Percentiles rank a stretch among this genome's conserved stretches.
Conservation (phyloP, 2,888 invertebrate genomes). For the Pedicia rivosa region DNA sequence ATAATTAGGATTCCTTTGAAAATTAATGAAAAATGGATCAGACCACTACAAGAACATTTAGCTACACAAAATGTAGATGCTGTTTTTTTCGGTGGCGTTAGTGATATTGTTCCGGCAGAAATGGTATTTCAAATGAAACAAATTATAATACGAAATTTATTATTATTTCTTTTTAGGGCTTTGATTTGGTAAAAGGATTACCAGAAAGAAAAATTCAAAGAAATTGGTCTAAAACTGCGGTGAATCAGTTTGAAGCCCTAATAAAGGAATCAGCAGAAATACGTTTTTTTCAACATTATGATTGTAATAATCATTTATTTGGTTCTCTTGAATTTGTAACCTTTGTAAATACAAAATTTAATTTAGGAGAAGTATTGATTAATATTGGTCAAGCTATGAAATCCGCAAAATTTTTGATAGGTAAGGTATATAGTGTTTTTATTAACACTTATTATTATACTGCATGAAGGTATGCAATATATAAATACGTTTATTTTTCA, state of each 20-base stretch:
- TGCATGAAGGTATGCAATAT: too few relatives aligned
- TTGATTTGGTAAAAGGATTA: not conserved
- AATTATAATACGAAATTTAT: too few relatives aligned
- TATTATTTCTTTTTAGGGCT: too few relatives aligned
- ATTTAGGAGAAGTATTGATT: not conserved
- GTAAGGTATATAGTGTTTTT: not conserved
- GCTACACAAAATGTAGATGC: not conserved
- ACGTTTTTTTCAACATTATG: too few relatives aligned
- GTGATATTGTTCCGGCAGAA: not conserved
- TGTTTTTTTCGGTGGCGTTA: not conserved
- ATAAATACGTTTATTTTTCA: not conserved
- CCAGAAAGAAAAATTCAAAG: not conserved
- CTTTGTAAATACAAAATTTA: not conserved
- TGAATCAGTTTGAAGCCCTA: not conserved
- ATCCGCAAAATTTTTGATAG: not conserved
- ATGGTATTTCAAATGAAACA: too few relatives aligned
- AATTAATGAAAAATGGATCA: not conserved
- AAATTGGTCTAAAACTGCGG: not conserved
- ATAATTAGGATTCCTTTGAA: not conserved
- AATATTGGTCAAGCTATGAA: not conserved
- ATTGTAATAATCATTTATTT: not conserved
- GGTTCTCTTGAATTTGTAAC: not conserved
- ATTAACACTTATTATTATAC: not conserved
- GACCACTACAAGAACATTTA: not conserved
- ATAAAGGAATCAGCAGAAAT: constrained; percentile 1